These are phyloP conservation scores for Drosophila demipolita DNA, from an alignment of 2,888 invertebrate species.

Conservation along the genomic window DNA sequence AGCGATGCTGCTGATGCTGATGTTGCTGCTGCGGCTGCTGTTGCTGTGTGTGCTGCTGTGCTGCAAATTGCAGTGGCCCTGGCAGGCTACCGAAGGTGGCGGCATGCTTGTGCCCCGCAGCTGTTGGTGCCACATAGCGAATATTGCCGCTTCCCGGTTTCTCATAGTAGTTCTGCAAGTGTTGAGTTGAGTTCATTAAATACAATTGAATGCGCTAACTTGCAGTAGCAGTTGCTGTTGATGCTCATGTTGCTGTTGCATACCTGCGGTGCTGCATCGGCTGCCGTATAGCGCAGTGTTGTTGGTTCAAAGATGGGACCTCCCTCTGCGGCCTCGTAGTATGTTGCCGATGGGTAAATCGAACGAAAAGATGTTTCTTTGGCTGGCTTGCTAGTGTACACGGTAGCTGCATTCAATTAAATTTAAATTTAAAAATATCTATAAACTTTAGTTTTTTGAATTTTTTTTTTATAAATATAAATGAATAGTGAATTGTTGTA, in stretches of 20 bases:
- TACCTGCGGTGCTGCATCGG: slow-evolving; percentile 77
- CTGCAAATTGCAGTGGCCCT: slow-evolving; percentile 43
- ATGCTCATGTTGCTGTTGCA: slow-evolving; percentile 16
- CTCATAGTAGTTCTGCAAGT: slow-evolving; percentile 60
- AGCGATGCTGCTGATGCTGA: slow-evolving; percentile 51
- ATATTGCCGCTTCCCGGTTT: slow-evolving; percentile 47
- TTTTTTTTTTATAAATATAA: neutral
- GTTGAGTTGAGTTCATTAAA: slow-evolving; percentile 50
- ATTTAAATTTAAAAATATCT: neutral
- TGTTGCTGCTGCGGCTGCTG: slow-evolving; percentile 19
- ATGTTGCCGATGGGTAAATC: slow-evolving; percentile 59
- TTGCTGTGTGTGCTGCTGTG: slow-evolving; percentile 18
- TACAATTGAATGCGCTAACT: slow-evolving; percentile 22
- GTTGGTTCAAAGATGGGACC: slow-evolving; percentile 67
- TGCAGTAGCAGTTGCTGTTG: slow-evolving; percentile 5
- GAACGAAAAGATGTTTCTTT: slow-evolving; percentile 77
- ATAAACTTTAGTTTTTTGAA: neutral
- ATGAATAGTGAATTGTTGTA: neutral
- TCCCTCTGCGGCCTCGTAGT: slow-evolving; percentile 48
- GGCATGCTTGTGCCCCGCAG: slow-evolving; percentile 41
- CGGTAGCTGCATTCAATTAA: slow-evolving; percentile 1
- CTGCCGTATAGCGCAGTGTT: slow-evolving; percentile 74
- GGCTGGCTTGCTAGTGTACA: slow-evolving; percentile 42
- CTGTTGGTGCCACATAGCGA: slow-evolving; percentile 60
- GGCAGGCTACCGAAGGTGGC: slow-evolving; percentile 21